phyloP scores from a whole-genome alignment of 2,888 invertebrate species.

The Papilio demoleus region DNA sequence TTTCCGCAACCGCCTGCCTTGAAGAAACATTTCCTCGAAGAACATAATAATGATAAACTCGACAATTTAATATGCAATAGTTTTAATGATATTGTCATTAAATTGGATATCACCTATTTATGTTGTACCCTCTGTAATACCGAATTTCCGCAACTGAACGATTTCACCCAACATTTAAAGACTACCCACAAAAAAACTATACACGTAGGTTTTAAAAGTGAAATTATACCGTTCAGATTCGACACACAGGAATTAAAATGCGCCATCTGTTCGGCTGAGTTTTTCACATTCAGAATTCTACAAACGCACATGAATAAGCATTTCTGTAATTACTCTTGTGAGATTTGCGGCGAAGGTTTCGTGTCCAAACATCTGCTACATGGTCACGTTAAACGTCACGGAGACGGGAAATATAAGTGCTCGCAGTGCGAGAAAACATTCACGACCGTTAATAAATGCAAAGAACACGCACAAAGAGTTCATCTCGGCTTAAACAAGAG shows the following conservation, averaged over 20 bases:
- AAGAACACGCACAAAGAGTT: constrained; percentile 49
- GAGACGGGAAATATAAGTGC: constrained; percentile 59
- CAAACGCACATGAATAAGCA: constrained; percentile 70
- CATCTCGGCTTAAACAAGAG: constrained; percentile 51
- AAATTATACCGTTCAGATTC: constrained; percentile 68
- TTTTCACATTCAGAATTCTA: constrained; percentile 60
- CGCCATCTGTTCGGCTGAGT: constrained; percentile 56
- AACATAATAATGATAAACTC: constrained; percentile 56
- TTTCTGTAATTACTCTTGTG: constrained; percentile 62
- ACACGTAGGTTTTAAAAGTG: constrained; percentile 56
- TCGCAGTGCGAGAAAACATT: constrained; percentile 61
- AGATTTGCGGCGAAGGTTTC: constrained; percentile 58
- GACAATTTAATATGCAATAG: constrained; percentile 52
- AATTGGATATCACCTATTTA: constrained; percentile 61
- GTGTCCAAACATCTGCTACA: constrained; percentile 54
- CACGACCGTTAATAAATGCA: constrained; percentile 45
- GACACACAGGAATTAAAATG: constrained; percentile 60
- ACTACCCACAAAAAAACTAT: constrained; percentile 51
- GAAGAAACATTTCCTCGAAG: constrained; percentile 60
- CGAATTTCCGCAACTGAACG: constrained; percentile 52
- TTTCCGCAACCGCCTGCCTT: constrained; percentile 54
- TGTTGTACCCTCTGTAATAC: constrained; percentile 58
- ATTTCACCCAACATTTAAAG: constrained; percentile 55
- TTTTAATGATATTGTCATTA: constrained; percentile 56
- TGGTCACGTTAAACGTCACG: constrained; percentile 57